Evolutionary conservation across 2,888 invertebrate genomes (phyloP), one percentile per base, ranked within the genome.

Genomic region (Ecdyonurus torrentis): DNA sequence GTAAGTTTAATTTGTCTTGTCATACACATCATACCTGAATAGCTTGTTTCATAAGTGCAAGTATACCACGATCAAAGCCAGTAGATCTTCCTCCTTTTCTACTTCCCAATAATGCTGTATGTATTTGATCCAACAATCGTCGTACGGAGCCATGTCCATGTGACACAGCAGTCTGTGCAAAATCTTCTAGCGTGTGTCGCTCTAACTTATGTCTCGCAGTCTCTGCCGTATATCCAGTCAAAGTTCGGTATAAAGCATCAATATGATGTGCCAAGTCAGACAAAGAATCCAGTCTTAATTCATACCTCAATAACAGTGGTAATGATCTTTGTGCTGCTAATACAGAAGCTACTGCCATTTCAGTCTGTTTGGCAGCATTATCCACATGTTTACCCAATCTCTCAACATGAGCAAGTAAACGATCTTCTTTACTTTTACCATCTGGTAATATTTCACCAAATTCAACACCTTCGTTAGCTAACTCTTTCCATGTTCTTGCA

Each of bases 91-190:
- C n/a, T n/a, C n/a, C n/a, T n/a, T n/a, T n/a, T n/a, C n/a, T n/a
- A n/a, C n/a, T n/a, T n/a, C n/a, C n/a, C 15, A 60, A 37, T 52
- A 75, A 74, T 0, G 83, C 81, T 25, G 79, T 80, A 71, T 87
- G 85, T 52, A 89, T 78, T 7, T 82, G 77, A 70, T 86, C 84
- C 68, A 89, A 72, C 23, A 86, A 70, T 65, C 82, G 81, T 25
- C 82, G 80, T 63, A 89, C 75, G 1, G 86, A 85, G 58, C 80
- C 77, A 0, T 82, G 75, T 68, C 82, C 81, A 68, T 85, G 85
- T 0, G 87, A 83, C 1, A 88, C 83, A 55, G 84, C 83, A 75
- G 81, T 81, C 67, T 77, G 78, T 0, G 89, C 87, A 70, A 89
- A 89, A 70, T 83, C 81, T 70, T 85, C 78, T 66, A 89, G 70